These are phyloP conservation scores for Paracanthobrama guichenoti DNA, from an alignment of 2,113 vertebrate genomes.

Conservation along the genomic window DNA sequence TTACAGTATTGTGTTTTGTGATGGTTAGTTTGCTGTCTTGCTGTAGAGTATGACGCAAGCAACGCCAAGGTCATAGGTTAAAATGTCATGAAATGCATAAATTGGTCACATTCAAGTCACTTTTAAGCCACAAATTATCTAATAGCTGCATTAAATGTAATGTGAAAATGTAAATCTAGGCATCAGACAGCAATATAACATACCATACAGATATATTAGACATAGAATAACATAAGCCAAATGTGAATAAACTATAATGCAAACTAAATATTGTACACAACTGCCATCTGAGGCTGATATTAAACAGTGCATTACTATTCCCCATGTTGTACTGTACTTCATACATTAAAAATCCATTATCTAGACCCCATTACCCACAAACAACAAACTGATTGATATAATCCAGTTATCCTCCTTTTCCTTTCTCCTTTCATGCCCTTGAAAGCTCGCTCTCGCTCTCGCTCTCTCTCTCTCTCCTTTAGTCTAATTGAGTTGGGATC, in stretches of 20 bases:
- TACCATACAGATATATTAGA: not conserved
- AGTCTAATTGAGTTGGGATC: conserved; percentile 71
- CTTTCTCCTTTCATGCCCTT: conserved; percentile 46
- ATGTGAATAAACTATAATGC: not conserved
- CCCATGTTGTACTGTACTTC: not conserved
- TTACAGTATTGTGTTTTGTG: too few species aligned
- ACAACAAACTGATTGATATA: conserved; percentile 57
- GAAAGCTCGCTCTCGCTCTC: conserved; percentile 56
- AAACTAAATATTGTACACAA: not conserved
- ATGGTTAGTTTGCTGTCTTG: too few species aligned
- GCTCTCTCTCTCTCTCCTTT: conserved; percentile 57
- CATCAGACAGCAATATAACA: not conserved
- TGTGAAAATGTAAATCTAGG: not conserved
- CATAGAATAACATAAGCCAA: not conserved
- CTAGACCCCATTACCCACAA: conserved; percentile 43
- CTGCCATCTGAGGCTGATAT: conserved; percentile 4
- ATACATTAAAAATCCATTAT: conserved; percentile 15
- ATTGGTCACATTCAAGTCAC: not conserved
- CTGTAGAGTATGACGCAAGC: too few species aligned
- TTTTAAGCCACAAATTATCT: not conserved
- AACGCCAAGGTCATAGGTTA: not conserved
- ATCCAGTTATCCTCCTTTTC: conserved; percentile 49
- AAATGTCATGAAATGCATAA: not conserved
- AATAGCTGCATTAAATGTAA: not conserved
- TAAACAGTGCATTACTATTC: conserved; percentile 19